Conservation (phyloP, 2,113 vertebrate genomes). For the Puffinus mauretanicus region DNA sequence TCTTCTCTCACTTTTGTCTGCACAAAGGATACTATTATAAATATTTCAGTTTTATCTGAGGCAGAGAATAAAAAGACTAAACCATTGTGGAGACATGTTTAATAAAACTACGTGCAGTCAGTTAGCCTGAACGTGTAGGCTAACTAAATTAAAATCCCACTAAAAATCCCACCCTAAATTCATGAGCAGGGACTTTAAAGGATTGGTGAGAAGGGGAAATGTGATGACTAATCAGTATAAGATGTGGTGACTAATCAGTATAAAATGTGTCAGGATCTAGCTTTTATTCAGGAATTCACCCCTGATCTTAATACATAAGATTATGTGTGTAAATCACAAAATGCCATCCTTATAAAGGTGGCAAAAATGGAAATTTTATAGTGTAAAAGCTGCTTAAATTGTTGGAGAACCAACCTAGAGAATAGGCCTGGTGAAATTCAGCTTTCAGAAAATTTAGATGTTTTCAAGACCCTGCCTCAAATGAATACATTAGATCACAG, state of each 20-base stretch:
- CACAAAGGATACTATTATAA: not conserved
- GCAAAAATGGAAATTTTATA: not conserved
- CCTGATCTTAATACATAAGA: not conserved
- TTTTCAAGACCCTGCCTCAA: not conserved
- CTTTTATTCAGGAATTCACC: not conserved
- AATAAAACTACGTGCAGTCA: not conserved
- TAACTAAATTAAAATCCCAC: too few relatives aligned
- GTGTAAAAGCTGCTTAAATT: not conserved
- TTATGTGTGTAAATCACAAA: not conserved
- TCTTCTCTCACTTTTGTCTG: not conserved
- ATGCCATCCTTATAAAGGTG: not conserved
- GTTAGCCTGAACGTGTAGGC: not conserved
- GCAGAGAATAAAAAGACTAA: not conserved
- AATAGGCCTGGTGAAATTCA: not conserved
- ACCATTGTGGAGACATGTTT: not conserved
- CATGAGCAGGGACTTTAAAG: not conserved
- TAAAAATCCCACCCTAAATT: not conserved
- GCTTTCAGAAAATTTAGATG: not conserved
- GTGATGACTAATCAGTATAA: not conserved
- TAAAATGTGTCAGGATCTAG: not conserved
- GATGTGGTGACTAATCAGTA: not conserved
- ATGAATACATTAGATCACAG: not conserved
- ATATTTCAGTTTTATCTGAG: not conserved
- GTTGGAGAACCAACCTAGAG: not conserved
- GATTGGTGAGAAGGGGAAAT: not conserved